Evolutionary conservation across 2,888 invertebrate genomes (phyloP).

Genomic region (Tenodera sinensis): DNA sequence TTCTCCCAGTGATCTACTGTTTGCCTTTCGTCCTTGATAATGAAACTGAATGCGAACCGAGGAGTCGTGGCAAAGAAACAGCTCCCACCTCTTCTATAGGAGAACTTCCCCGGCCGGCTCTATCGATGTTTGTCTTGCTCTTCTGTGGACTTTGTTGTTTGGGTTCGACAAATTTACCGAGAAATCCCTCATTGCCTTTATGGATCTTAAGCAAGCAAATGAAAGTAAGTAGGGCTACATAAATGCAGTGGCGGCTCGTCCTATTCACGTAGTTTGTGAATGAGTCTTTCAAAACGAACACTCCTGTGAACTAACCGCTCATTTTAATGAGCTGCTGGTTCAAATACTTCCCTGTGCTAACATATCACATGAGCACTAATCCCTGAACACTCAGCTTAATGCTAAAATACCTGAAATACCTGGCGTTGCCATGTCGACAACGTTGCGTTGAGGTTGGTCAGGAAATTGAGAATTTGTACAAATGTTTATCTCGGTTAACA

Average conservation of each 20-base stretch:
- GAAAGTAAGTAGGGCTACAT: background rate
- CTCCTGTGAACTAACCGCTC: too few relatives aligned
- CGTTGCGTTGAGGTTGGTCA: too few relatives aligned
- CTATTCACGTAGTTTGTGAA: background rate
- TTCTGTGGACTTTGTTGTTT: background rate
- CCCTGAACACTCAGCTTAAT: too few relatives aligned
- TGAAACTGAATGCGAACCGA: background rate
- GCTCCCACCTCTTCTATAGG: background rate
- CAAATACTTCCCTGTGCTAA: too few relatives aligned
- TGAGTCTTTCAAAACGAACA: too few relatives aligned
- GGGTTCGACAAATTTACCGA: background rate
- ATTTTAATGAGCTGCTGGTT: too few relatives aligned
- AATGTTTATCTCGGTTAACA: too few relatives aligned
- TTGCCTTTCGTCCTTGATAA: background rate
- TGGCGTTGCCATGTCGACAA: too few relatives aligned
- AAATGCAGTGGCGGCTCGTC: background rate
- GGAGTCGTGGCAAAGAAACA: background rate
- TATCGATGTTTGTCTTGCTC: background rate
- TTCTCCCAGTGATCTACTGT: background rate
- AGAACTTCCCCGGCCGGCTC: background rate
- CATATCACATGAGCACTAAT: too few relatives aligned
- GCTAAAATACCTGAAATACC: too few relatives aligned
- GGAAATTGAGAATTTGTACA: too few relatives aligned
- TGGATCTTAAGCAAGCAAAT: background rate
- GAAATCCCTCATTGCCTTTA: background rate